Evolutionary conservation across 2,888 invertebrate species (phyloP), one percentile per base, ranked within the genome.

Genomic region (Lapara coniferarum): DNA sequence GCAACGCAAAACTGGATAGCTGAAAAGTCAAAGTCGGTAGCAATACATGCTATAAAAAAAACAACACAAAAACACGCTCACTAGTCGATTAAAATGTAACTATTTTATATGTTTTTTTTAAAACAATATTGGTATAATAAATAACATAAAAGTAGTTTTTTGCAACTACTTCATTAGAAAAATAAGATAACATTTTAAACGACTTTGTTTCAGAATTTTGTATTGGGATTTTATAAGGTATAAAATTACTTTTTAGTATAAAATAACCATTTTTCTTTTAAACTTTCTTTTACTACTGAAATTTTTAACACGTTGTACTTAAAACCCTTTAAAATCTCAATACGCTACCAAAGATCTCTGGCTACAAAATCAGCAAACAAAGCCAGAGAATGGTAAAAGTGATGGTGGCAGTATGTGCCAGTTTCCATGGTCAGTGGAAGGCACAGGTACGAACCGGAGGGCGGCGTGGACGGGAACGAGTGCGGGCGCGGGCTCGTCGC

Each of bases 381-480:
- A 4, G 19, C 1, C 16, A 46, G 5, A 63, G 10, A 37, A 37
- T 37, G 5, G 8, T 19, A 19, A 49, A 16, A 63, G 5, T 5
- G 10, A 46, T 7, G 2, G 19, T 46, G 59, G 16, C 5, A 19
- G 63, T 2, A 63, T 49, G 8, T 49, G 19, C 7, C 13, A 13
- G 46, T 49, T 46, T 19, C 55, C 55, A 19, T 19, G 10, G 55
- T 10, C 55, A 55, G 10, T 55, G 16, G 16, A 55, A 16, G 53
- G 16, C 16, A n/a, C 53, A 53, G 53, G 86, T 91, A 92, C 91
- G 87, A 88, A 95, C 95, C 95, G 81, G 94, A 92, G 69, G 95
- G 95, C 77, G 95, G 95, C 86, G 95, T 95, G 73, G 95, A 95
- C 37, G 95, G 87, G 80, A 83, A 95, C 66, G 93, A 92, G 85